Base-by-base conservation (phyloP, 2,888 invertebrate species). In the Hyalella azteca region DNA sequence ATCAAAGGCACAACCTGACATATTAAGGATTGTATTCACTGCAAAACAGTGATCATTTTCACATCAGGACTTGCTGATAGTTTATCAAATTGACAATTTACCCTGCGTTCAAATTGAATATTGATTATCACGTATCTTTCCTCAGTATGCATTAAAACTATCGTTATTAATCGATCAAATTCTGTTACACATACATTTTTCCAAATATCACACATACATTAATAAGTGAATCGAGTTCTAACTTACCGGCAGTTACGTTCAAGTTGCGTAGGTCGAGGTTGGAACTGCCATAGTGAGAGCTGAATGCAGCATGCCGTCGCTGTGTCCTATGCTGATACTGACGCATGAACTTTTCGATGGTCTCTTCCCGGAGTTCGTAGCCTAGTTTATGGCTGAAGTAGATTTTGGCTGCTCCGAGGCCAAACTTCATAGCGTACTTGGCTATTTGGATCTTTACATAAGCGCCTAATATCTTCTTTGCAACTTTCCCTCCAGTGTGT, bases 341-440 rank as follows among this genome's bases (percentile, higher is more conserved):
- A 48, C 79, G 77, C 22, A 83, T 78, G 49, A 83, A 83, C 79
- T 83, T 83, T n/a, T 73, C 78, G 29, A 83, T 77, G 76, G 77
- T 78, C 54, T 79, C 78, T 32, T 83, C 83, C 19, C 81, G 75
- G 36, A 83, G 73, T 0, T 78, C 77, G 11, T 78, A 29, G 40
- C 81, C 81, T n/a, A 83, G 75, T 49, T 80, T 80, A 66, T 81
- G 80, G 11, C 36, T n/a, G 78, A 81, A 81, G 50, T 83, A 83
- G 22, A 78, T 79, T 59, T 83, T 81, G 32, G 83, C 83, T 26
- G 81, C 83, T 40, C 73, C 80, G 3, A 78, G 78, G 7, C 83
- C 83, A 36, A 83, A 83, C 73, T 83, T 83, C 41, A 83, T 50
- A 29, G 83, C 83, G 41, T 83, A 83, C 50, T 80, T 83, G n/a